Conservation (phyloP, 2,888 invertebrate genomes). For the Halocaridina rubra region DNA sequence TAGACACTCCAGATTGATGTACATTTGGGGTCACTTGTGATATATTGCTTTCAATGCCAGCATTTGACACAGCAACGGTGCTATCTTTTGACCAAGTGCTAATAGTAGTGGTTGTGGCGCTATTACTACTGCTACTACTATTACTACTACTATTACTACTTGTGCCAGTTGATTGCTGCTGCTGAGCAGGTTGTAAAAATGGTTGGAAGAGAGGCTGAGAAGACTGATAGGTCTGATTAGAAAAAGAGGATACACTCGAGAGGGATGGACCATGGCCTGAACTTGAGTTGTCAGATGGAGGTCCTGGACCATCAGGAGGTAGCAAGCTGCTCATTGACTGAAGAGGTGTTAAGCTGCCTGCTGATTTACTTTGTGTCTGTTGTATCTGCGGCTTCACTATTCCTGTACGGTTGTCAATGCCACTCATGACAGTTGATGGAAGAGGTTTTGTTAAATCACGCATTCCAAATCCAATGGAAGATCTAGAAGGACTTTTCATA, state of each 20-base stretch:
- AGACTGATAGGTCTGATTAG: conserved; percentile 27
- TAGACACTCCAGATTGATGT: conserved; percentile 17
- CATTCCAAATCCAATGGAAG: conserved; percentile 31
- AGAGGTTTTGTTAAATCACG: conserved; percentile 12
- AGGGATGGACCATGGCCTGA: not conserved
- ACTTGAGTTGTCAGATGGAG: not conserved
- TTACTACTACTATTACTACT: not conserved
- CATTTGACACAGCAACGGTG: not conserved
- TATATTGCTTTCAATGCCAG: conserved; percentile 39
- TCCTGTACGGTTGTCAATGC: conserved; percentile 42
- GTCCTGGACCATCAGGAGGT: conserved; percentile 23
- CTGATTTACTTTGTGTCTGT: conserved; percentile 20
- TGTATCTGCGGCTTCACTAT: conserved; percentile 60
- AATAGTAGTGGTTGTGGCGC: conserved; percentile 3
- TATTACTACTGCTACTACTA: not conserved
- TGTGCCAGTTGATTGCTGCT: not conserved
- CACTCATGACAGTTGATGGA: not conserved
- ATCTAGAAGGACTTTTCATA: conserved; percentile 19
- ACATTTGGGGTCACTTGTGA: conserved; percentile 60
- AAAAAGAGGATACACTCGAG: not conserved
- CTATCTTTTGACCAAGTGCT: conserved; percentile 2
- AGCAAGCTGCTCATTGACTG: conserved; percentile 58
- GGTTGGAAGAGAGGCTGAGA: conserved; percentile 62
- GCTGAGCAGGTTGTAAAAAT: conserved; percentile 29
- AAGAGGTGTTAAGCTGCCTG: conserved; percentile 45